phyloP scores from a whole-genome alignment of 2,888 invertebrate species.

The Cerastoderma edule region DNA sequence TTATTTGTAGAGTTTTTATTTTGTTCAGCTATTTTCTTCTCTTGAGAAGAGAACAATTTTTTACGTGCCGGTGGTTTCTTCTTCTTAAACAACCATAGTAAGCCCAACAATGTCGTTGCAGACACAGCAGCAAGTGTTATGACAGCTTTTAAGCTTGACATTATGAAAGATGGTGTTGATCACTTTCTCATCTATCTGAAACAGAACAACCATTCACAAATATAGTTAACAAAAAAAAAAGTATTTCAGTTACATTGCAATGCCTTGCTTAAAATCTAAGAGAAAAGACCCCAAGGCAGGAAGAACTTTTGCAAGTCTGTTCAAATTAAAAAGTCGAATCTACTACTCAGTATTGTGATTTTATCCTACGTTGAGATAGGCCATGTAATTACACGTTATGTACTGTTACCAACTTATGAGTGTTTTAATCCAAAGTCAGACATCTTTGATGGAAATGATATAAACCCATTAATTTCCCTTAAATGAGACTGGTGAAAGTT shows the following conservation, averaged over 20 bases:
- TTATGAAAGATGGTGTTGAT: constrained; percentile 10
- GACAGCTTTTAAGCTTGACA: constrained; percentile 61
- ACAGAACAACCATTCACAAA: neutral
- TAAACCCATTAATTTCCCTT: no score
- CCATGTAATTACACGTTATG: no score
- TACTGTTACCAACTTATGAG: no score
- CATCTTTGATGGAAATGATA: no score
- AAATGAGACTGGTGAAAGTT: no score
- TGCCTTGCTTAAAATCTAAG: neutral
- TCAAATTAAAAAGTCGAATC: no score
- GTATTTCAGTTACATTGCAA: neutral
- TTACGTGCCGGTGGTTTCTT: constrained; percentile 55
- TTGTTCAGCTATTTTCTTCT: neutral
- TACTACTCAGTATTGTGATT: no score
- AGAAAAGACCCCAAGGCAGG: no score
- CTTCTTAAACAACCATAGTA: constrained; percentile 72
- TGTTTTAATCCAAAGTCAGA: no score
- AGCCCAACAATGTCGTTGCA: constrained; percentile 68
- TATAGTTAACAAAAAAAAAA: no score
- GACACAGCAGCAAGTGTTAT: constrained; percentile 68
- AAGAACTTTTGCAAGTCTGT: no score
- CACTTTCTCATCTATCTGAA: neutral
- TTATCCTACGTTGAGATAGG: no score
- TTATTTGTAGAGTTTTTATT: neutral
- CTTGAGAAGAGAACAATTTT: constrained; percentile 8